Evolutionary conservation across 2,113 vertebrate genomes (phyloP), one percentile per base, ranked within the genome.

Genomic region (Octodon degus): DNA sequence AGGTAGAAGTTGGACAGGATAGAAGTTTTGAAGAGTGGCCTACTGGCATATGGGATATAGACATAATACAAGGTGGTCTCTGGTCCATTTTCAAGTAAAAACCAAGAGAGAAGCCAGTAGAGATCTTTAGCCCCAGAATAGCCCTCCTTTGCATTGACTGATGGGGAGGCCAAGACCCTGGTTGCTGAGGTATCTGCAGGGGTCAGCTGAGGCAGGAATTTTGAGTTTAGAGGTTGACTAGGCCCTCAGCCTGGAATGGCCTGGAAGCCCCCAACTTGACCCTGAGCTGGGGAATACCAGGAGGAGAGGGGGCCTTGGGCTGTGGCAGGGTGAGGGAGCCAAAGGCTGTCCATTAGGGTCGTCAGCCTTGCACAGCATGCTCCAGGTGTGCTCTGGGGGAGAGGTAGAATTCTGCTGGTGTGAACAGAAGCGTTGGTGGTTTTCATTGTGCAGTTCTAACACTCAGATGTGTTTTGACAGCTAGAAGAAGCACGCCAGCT

Each of bases 401-500:
- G 67, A 50, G 55, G 30, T 27, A 14, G 30, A 7, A 6, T 37
- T 62, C 27, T 34, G 27, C 27, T 79, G 43, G 7, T 10, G 5
- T 37, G 37, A 34, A 8, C 2, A 5, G 16, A 12, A 32, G 13
- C 37, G 58, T 58, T 19, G 24, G 22, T 19, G 16, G 5, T 53
- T 93, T 76, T 87, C 7, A 1, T 4, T 12, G 7, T 19, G 37
- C 0, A 8, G 1, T 63, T 85, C 47, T 83, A 32, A 67, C 50
- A 84, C 62, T 67, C 27, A 55, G 60, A 50, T 37, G 32, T 11
- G 30, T 98, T 95, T 96, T 43, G 11, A 67, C 93, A 99, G 99
- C 96, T 99, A 95, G 99, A 99, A 96, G 99, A 99, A 97, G 99
- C 99, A 9, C 99, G 98, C 3, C 97, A 98, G 25, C 98, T 99